Base-by-base conservation (phyloP, 2,797 vertebrate genomes). In the Pygocentrus nattereri region DNA sequence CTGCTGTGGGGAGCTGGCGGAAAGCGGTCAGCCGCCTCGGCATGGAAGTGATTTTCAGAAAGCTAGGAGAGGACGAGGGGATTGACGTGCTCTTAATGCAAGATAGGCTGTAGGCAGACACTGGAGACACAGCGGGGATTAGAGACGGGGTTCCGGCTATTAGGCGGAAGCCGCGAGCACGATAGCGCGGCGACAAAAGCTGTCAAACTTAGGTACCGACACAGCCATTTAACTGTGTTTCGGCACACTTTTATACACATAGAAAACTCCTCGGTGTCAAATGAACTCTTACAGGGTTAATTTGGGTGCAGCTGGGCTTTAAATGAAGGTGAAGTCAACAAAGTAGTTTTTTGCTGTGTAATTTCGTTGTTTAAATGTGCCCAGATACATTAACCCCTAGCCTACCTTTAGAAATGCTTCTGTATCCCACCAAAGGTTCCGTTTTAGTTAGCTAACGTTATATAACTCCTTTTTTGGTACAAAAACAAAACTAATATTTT, bases 41-140 rank as follows among this genome's bases (percentile, higher is more conserved):
- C 79, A 84, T 88, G 87, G 86, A 86, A 87, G 84, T 88, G 87
- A 88, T 90, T 89, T 91, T 87, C 79, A 88, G 44, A 85, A 88
- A 88, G 85, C 80, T 72, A 86, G 84, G 88, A 76, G 79, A 88
- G 79, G 86, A 81, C 82, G 84, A 81, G 81, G 71, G 86, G 85
- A 89, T 84, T 85, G 89, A 87, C 86, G 89, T 89, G 88, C 91
- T 88, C 88, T 88, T 90, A 89, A 88, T 89, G 88, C 87, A 87
- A 87, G 89, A 90, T 88, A 90, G 78, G 86, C 84, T 87, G 87
- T 87, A 86, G 86, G 90, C 85, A 87, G 87, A 82, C 85, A 85
- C 85, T 82, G 81, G 85, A 89, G 90, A 88, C 87, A 86, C 87
- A 86, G 88, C 69, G 78, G 90, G 89, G 89, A 91, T 88, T 89